These are phyloP conservation scores for Sarcophaga bullata DNA, from an alignment of 1,140 invertebrate species.

Conservation along the genomic window DNA sequence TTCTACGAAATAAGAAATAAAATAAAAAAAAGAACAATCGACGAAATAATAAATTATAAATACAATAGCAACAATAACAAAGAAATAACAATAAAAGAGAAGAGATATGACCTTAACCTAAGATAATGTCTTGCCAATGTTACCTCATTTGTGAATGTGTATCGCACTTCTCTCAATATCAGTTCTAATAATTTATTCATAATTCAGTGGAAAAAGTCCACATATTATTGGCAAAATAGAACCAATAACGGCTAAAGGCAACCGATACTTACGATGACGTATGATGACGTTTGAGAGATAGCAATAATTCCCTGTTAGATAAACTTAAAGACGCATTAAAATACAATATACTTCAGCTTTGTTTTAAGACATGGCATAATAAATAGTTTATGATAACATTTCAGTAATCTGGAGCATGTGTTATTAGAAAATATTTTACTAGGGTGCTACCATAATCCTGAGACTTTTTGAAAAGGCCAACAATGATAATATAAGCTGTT, in stretches of 20 bases:
- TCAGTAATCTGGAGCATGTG: too few relatives aligned
- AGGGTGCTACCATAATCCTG: too few relatives aligned
- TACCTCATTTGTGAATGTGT: neutral
- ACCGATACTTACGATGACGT: neutral
- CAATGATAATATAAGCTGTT: too few relatives aligned
- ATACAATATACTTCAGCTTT: too few relatives aligned
- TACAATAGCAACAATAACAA: neutral
- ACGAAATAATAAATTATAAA: neutral
- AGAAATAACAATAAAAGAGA: constrained; percentile 1
- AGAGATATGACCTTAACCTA: neutral
- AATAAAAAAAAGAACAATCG: neutral
- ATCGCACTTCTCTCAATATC: neutral
- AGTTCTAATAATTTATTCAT: neutral
- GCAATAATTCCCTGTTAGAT: too few relatives aligned
- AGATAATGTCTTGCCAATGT: constrained; percentile 6
- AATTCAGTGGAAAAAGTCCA: neutral
- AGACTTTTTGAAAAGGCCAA: too few relatives aligned
- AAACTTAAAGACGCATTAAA: too few relatives aligned
- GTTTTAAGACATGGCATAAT: too few relatives aligned
- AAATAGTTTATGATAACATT: too few relatives aligned
- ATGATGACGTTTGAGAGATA: neutral
- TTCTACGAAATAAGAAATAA: constrained; percentile 10
- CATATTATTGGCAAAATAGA: neutral
- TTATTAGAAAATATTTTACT: too few relatives aligned
- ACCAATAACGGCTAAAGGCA: neutral